phyloP scores from a whole-genome alignment of 2,113 vertebrate species.

The Heterochromis multidens region DNA sequence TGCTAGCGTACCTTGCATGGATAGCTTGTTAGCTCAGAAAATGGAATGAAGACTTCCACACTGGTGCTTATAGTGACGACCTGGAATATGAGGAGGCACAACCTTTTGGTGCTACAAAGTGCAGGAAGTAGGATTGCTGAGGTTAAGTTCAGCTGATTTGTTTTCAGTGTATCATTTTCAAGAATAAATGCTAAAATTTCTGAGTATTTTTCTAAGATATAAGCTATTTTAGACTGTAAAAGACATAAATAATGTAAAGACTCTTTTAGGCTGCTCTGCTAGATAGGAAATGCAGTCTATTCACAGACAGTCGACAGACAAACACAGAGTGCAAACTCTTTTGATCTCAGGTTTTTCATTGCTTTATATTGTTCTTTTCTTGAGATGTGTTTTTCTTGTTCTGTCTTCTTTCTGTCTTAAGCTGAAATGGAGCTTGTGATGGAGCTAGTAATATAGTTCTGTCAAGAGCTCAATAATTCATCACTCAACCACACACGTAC shows the following conservation, averaged over 20 bases:
- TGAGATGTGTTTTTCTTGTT: neutral
- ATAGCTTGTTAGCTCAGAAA: neutral
- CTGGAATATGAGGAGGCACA: neutral
- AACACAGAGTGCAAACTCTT: neutral
- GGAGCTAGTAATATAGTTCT: neutral
- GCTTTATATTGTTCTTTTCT: neutral
- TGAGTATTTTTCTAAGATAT: neutral
- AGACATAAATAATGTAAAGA: neutral
- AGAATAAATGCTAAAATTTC: neutral
- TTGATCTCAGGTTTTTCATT: neutral
- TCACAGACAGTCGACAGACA: neutral
- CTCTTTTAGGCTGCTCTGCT: neutral
- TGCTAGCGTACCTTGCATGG: rapidly evolving
- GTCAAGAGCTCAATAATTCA: neutral
- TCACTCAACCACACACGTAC: neutral
- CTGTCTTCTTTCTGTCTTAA: neutral
- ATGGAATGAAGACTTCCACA: neutral
- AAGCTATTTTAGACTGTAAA: neutral
- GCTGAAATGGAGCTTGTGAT: neutral
- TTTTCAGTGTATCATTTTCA: neutral
- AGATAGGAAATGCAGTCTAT: neutral
- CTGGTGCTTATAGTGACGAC: neutral
- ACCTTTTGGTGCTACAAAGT: rapidly evolving
- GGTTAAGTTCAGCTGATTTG: neutral
- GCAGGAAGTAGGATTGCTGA: neutral